A percentile compares a stretch with the other conserved stretches of the same genome.
Conservation (phyloP, 2,888 invertebrate species). For the Malacosoma neustria region DNA sequence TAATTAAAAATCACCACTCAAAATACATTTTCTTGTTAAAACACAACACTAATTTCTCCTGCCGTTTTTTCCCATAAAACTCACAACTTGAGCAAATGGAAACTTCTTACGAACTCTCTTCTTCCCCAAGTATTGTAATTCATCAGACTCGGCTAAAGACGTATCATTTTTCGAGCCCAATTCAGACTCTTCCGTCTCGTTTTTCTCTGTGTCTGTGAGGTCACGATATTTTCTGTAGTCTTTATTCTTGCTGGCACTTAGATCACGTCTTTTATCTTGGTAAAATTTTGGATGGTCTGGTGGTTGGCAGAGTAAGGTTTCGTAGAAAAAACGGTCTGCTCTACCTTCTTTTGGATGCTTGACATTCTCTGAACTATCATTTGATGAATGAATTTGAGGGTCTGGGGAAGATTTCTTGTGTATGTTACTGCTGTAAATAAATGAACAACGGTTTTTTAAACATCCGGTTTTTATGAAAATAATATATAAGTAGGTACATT, state of each 20-base stretch:
- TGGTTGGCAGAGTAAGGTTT: slow-evolving; percentile 53
- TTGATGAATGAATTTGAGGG: slow-evolving; percentile 36
- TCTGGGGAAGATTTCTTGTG: slow-evolving; percentile 35
- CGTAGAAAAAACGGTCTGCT: slow-evolving; percentile 54
- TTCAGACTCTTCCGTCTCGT: slow-evolving; percentile 51
- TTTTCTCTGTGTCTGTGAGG: slow-evolving; percentile 41
- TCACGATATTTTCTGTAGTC: slow-evolving; percentile 42
- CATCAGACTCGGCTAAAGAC: slow-evolving; percentile 45
- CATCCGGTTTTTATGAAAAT: no score
- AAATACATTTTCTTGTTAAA: slow-evolving; percentile 16
- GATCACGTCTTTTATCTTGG: slow-evolving; percentile 29
- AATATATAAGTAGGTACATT: no score
- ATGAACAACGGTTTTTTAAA: no score
- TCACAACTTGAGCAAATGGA: slow-evolving; percentile 55
- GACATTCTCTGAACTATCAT: slow-evolving; percentile 54
- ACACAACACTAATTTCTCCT: slow-evolving; percentile 40
- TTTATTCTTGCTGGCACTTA: slow-evolving; percentile 23
- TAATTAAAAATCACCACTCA: not conserved
- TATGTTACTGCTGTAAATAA: slow-evolving; percentile 26
- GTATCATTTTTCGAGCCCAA: slow-evolving; percentile 46
- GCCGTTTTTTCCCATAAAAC: slow-evolving; percentile 55
- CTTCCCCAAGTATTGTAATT: slow-evolving; percentile 41
- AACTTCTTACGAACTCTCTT: slow-evolving; percentile 45
- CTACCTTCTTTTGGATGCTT: slow-evolving; percentile 38
- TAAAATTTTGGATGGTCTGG: slow-evolving; percentile 31